Base-by-base conservation (phyloP, 2,888 invertebrate genomes). In the Chrysina gloriosa region DNA sequence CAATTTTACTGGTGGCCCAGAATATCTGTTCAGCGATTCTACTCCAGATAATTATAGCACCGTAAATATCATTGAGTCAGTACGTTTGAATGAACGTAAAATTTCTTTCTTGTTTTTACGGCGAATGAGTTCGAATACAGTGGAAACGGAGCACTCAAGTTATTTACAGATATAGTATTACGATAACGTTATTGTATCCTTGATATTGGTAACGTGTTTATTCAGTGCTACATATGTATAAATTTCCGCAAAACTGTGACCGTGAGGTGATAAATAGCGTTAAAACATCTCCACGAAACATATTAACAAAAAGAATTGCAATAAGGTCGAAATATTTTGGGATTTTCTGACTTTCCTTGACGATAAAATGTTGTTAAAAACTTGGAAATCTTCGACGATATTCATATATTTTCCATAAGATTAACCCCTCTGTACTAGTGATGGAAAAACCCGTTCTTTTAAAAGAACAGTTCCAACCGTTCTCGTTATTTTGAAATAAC, bases 31-130 rank as follows among this genome's bases (percentile, higher is more conserved):
- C 21, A 25, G 1, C 21, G 14, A 29, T 16, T 16, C 0, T 36
- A 36, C 34, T 36, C 11, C 36, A 21, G 4, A 56, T 36, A 34
- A 54, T 36, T 54, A 39, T 31, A 14, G 52, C 6, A 52, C 14
- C 29, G 50, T 29, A 52, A 52, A 31, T 52, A 36, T 36, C 36
- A 56, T 56, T 36, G 36, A 54, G 9, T 36, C 23, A 3, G 23
- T 56, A 36, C 11, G 23, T 23, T 6, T 56, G 56, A 56, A 56
- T 56, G 56, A 56, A 56, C 23, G 56, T 56, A 56, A 36, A 56
- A 21, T 31, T 34, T 54, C 56, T 56, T 45, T 45, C 45, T 45
- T 45, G 21, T 45, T 21, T 45, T 45, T 45, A 45, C 45, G 3
- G 7, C n/a, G 21, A 45, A 45, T 45, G 19, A 45, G 9, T 16